A percentile compares a stretch with the other conserved stretches of the same genome.
Conservation (phyloP, 2,797 vertebrate species). For the Melanogrammus aeglefinus region DNA sequence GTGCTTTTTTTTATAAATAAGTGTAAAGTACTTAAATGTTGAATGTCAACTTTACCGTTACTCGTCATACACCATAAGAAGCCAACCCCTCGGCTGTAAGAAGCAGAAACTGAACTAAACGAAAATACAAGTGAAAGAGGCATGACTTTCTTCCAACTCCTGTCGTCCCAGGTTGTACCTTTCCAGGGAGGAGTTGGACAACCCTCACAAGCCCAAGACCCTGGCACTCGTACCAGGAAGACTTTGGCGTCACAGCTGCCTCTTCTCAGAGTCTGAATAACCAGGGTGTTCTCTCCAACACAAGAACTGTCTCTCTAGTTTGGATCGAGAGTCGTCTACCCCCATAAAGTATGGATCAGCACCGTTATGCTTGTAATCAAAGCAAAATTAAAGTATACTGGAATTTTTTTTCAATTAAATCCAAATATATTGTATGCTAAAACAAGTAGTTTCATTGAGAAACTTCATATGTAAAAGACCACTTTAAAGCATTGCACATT, state of each 20-base stretch:
- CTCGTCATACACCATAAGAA: neutral
- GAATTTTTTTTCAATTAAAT: neutral
- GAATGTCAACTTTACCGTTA: neutral
- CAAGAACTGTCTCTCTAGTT: neutral
- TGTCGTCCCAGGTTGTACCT: constrained; percentile 80
- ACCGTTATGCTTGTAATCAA: neutral
- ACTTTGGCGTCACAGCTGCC: constrained; percentile 86
- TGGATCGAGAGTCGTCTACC: neutral
- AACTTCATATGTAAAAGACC: too few relatives aligned
- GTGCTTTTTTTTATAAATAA: neutral
- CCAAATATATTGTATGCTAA: neutral
- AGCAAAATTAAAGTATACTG: neutral
- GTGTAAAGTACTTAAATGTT: too few relatives aligned
- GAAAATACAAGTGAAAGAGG: neutral
- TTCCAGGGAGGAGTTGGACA: constrained; percentile 88
- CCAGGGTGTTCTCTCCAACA: constrained; percentile 3
- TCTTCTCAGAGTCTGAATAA: constrained; percentile 75
- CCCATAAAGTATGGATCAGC: neutral
- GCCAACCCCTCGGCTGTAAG: neutral
- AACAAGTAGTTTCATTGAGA: too few relatives aligned
- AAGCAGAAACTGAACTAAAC: neutral
- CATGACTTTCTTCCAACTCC: neutral
- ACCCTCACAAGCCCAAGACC: constrained; percentile 90
- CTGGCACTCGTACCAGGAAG: constrained; percentile 86
- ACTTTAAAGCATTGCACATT: too few relatives aligned